Conservation (phyloP, 2,797 vertebrate genomes). For the Helarctos malayanus region DNA sequence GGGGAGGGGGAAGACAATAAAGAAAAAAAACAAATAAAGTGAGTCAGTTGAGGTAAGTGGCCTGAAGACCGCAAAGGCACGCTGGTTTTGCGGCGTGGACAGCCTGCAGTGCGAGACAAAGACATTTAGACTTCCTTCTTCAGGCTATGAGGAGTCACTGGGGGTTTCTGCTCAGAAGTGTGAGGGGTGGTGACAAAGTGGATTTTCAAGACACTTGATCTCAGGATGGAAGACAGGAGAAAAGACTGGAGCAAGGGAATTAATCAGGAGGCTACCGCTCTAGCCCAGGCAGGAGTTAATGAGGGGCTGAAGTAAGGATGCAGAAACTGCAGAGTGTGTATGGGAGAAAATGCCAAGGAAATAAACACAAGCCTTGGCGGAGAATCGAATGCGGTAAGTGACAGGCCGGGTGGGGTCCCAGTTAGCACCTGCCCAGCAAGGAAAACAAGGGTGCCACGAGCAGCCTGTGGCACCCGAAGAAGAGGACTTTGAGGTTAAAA, state of each 20-base stretch:
- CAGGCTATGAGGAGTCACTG: neutral
- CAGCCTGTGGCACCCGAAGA: neutral
- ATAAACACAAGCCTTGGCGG: neutral
- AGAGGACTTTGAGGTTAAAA: neutral
- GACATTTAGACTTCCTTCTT: neutral
- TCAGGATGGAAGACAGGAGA: neutral
- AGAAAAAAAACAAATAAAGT: slow-evolving; percentile 7
- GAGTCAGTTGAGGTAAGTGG: neutral
- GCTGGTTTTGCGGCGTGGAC: neutral
- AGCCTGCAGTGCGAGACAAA: neutral
- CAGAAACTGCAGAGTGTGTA: neutral
- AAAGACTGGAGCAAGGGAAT: neutral
- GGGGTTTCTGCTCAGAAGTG: neutral
- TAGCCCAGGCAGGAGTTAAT: neutral
- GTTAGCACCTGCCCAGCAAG: neutral
- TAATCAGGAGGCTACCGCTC: neutral
- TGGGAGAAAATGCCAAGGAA: neutral
- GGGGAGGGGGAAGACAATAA: neutral
- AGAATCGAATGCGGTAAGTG: neutral
- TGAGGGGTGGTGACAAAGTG: neutral
- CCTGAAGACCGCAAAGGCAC: neutral
- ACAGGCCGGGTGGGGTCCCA: neutral
- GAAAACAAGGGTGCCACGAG: rapidly evolving
- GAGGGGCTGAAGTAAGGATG: neutral
- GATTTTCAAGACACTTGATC: slow-evolving; percentile 1